Conservation (phyloP, 2,888 invertebrate genomes). For the Dorcus hopei region DNA sequence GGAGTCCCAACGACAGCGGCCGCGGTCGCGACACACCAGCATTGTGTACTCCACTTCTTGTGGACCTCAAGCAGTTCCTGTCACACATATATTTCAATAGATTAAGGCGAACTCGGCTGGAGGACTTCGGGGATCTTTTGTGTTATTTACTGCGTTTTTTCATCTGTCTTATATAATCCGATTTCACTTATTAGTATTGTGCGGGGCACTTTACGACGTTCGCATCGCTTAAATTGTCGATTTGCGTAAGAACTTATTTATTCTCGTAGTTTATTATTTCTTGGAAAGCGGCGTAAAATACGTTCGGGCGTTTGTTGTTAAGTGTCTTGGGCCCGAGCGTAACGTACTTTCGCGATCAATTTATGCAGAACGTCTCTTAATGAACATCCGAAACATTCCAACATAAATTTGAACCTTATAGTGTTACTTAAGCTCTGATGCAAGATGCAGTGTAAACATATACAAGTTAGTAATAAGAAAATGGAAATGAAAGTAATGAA, state of each 20-base stretch:
- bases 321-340: too few species aligned
- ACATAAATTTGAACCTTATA: too few species aligned
- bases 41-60: constrained; percentile 40
- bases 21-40: constrained; percentile 31
- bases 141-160: constrained; percentile 1
- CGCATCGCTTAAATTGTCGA: constrained; percentile 5
- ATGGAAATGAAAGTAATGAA: too few species aligned
- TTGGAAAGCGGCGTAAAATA: too few species aligned
- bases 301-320: too few species aligned
- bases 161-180: constrained; percentile 12
- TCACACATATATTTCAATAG: constrained; percentile 45
- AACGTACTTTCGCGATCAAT: too few species aligned
- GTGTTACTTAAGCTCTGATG: too few species aligned
- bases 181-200: constrained; percentile 17
- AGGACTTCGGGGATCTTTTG: constrained; percentile 9
- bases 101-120: constrained; percentile 26
- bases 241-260: constrained; percentile 8
- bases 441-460: too few species aligned
- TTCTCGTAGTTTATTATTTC: too few species aligned
- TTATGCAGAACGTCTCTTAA: too few species aligned
- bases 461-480: too few species aligned
- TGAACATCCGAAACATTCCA: too few species aligned
- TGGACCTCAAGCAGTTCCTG: constrained; percentile 38
- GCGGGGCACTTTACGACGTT: not conserved
- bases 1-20: constrained; percentile 34